Evolutionary conservation across 2,113 vertebrate genomes (phyloP).

Genomic region (Coptodon rendalli): DNA sequence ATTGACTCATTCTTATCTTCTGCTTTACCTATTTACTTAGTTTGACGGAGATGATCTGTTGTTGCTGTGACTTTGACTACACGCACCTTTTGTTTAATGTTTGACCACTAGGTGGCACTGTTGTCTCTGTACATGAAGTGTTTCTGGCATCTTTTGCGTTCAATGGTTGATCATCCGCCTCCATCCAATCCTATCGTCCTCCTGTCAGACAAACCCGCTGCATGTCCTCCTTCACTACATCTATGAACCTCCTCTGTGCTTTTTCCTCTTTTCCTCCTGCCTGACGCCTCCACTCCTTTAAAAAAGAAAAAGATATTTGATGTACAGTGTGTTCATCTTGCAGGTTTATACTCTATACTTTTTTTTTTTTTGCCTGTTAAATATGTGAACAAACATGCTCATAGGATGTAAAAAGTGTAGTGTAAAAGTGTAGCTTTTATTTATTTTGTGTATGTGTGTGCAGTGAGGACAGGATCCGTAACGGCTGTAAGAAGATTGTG

Average conservation of each 20-base stretch:
- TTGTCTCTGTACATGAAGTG: neutral
- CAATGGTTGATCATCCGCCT: neutral
- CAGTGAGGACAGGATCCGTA: constrained; percentile 88
- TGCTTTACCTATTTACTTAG: neutral
- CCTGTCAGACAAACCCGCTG: accelerated
- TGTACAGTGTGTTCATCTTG: neutral
- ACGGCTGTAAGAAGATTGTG: constrained; percentile 81
- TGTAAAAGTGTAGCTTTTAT: neutral
- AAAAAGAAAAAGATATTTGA: neutral
- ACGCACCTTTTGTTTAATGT: neutral
- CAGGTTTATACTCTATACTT: neutral
- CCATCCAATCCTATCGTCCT: neutral
- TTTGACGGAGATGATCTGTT: neutral
- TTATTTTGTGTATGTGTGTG: neutral
- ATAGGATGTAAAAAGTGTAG: no score
- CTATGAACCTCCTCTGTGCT: neutral
- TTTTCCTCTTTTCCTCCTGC: neutral
- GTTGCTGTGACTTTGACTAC: neutral
- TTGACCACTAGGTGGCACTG: neutral
- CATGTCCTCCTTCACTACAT: neutral
- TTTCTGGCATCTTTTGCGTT: neutral
- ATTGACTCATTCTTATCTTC: neutral
- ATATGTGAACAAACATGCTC: neutral
- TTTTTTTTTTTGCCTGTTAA: neutral
- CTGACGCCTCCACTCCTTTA: accelerated